These are phyloP conservation scores for Thereva unica DNA, from an alignment of 2,888 invertebrate genomes.

Conservation along the genomic window DNA sequence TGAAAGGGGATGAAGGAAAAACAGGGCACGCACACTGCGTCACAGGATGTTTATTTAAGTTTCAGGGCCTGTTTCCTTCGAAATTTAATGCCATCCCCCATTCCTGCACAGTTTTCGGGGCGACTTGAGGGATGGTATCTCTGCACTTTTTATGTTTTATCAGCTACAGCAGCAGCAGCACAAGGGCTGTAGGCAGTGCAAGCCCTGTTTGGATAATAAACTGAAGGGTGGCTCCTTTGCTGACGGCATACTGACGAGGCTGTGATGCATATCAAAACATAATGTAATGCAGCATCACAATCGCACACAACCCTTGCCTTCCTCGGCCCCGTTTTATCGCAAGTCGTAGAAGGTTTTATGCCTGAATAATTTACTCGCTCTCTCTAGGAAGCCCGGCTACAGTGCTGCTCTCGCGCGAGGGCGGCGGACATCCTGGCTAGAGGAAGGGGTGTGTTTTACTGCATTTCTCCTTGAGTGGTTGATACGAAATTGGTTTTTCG, in stretches of 20 bases:
- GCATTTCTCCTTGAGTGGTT: no score
- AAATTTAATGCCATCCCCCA: constrained; percentile 16
- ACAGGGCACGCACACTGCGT: constrained; percentile 35
- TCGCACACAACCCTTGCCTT: constrained; percentile 12
- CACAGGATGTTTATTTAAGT: constrained; percentile 35
- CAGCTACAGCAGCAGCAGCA: constrained; percentile 6
- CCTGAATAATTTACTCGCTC: constrained; percentile 6
- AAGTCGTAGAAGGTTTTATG: constrained; percentile 20
- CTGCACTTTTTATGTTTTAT: constrained; percentile 32
- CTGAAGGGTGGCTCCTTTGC: neutral
- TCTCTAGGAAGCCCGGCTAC: neutral
- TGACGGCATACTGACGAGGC: neutral
- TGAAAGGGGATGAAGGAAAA: constrained; percentile 34
- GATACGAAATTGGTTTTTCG: no score
- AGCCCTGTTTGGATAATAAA: no score
- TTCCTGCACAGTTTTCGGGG: neutral
- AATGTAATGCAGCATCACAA: constrained; percentile 16
- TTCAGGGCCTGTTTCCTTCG: constrained; percentile 13
- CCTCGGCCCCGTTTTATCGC: constrained; percentile 9
- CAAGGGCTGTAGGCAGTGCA: neutral
- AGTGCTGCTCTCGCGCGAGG: constrained; percentile 2
- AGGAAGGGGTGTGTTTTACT: neutral
- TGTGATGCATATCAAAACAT: constrained; percentile 27
- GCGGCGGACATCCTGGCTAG: neutral
- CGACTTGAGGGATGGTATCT: constrained; percentile 24